phyloP scores from a whole-genome alignment of 2,888 invertebrate species.

The Campoplex nolae region DNA sequence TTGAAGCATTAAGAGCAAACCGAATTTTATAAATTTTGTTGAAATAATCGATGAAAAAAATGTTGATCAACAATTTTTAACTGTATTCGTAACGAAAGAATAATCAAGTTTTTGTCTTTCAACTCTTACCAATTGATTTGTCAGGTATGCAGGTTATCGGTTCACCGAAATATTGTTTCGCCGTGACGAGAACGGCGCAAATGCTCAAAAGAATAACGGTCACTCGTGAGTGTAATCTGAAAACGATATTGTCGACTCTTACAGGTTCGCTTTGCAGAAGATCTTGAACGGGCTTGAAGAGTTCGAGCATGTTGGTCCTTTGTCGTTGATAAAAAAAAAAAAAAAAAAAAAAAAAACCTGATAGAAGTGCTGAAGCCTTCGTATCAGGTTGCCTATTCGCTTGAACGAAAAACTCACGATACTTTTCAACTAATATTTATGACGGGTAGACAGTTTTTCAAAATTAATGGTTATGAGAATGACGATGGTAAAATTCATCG shows the following conservation, averaged over 20 bases:
- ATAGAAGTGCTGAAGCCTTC: background rate
- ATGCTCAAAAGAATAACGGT: constrained; percentile 76
- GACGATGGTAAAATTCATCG: background rate
- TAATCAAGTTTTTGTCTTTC: background rate
- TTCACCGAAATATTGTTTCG: constrained; percentile 80
- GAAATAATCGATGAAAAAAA: background rate
- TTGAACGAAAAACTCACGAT: background rate
- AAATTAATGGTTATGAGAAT: background rate
- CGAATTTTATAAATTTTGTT: background rate
- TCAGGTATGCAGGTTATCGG: constrained; percentile 80
- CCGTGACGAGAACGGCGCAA: constrained; percentile 78
- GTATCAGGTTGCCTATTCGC: background rate
- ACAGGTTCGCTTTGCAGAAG: constrained; percentile 72
- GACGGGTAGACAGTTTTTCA: background rate
- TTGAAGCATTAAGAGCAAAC: too few species aligned
- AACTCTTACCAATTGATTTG: constrained; percentile 66
- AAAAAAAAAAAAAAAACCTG: too few species aligned
- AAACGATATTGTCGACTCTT: constrained; percentile 72
- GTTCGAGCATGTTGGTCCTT: constrained; percentile 73
- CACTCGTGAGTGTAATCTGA: constrained; percentile 77
- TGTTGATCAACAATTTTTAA: background rate
- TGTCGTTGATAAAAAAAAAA: background rate
- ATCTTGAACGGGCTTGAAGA: constrained; percentile 74
- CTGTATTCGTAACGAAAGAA: background rate
- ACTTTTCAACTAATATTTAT: background rate